A percentile compares a stretch with the other conserved stretches of the same genome.
Evolutionary conservation across 2,113 vertebrate species (phyloP).

Genomic region (Eulemur macaco): DNA sequence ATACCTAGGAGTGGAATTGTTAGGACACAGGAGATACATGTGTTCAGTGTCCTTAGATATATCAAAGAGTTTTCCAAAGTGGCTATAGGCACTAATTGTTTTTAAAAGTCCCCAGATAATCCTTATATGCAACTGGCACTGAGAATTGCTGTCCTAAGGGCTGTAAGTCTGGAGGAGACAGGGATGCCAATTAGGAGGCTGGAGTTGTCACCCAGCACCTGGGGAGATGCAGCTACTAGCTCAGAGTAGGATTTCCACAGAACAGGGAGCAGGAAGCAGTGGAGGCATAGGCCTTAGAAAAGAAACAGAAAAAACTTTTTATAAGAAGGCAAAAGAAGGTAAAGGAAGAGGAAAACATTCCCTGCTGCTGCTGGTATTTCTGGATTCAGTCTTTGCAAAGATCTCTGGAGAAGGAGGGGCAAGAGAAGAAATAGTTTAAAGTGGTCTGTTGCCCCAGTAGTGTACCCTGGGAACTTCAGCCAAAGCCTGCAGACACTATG

Average conservation of each 20-base stretch:
- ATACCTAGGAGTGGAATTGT: neutral
- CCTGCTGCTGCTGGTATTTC: neutral
- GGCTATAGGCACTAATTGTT: neutral
- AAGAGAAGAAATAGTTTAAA: neutral
- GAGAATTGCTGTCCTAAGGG: neutral
- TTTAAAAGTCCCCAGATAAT: neutral
- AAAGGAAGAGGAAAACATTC: neutral
- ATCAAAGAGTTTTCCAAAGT: neutral
- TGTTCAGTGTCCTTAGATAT: neutral
- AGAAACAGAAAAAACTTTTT: neutral
- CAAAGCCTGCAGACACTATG: conserved; percentile 51
- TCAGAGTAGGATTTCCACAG: neutral
- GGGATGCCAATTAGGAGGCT: neutral
- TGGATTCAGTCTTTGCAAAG: neutral
- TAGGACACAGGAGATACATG: neutral
- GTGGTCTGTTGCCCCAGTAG: neutral
- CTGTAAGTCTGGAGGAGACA: neutral
- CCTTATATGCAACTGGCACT: neutral
- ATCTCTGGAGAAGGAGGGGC: neutral
- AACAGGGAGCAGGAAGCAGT: neutral
- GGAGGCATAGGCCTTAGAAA: neutral
- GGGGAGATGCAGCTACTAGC: neutral
- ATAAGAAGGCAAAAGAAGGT: neutral
- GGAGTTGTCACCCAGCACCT: neutral
- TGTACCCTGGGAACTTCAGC: neutral